Evolutionary conservation across 2,888 invertebrate species (phyloP).

Genomic region (Phengaris alcon): DNA sequence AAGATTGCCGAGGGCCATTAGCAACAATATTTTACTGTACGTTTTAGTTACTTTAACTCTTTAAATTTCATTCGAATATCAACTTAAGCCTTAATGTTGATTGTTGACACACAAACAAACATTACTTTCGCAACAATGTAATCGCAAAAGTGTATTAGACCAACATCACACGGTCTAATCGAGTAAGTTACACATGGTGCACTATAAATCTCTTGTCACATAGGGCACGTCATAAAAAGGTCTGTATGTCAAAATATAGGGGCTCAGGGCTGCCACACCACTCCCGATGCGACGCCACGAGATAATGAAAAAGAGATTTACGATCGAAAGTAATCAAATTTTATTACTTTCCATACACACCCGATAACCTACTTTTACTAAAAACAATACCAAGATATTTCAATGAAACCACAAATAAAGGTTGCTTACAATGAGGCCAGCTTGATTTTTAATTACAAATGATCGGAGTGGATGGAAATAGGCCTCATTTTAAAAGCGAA

Average conservation of each 20-base stretch:
- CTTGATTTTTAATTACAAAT: conserved; percentile 23
- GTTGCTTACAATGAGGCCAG: conserved; percentile 2
- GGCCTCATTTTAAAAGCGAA: neutral
- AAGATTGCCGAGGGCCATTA: too few relatives aligned
- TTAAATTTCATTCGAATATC: too few relatives aligned
- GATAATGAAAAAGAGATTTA: conserved; percentile 79
- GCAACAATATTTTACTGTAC: too few relatives aligned
- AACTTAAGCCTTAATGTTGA: too few relatives aligned
- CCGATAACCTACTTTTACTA: conserved; percentile 35
- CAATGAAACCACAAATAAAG: conserved; percentile 22
- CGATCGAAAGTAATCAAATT: conserved; percentile 75
- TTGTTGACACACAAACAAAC: too few relatives aligned
- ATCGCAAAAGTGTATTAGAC: neutral
- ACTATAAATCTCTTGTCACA: conserved; percentile 74
- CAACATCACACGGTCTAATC: conserved; percentile 56
- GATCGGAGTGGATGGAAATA: conserved; percentile 2
- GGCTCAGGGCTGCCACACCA: conserved; percentile 63
- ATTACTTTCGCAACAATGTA: neutral
- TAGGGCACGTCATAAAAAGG: conserved; percentile 71
- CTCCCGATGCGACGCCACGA: conserved; percentile 56
- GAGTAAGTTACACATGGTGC: conserved; percentile 64
- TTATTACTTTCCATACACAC: conserved; percentile 67
- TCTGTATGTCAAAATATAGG: conserved; percentile 76
- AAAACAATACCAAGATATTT: conserved; percentile 25
- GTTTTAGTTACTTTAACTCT: too few relatives aligned